Percentiles rank a stretch among this genome's conserved stretches.
These are phyloP conservation scores for Linyphia triangularis DNA, from an alignment of 2,888 invertebrate genomes.

Conservation along the genomic window DNA sequence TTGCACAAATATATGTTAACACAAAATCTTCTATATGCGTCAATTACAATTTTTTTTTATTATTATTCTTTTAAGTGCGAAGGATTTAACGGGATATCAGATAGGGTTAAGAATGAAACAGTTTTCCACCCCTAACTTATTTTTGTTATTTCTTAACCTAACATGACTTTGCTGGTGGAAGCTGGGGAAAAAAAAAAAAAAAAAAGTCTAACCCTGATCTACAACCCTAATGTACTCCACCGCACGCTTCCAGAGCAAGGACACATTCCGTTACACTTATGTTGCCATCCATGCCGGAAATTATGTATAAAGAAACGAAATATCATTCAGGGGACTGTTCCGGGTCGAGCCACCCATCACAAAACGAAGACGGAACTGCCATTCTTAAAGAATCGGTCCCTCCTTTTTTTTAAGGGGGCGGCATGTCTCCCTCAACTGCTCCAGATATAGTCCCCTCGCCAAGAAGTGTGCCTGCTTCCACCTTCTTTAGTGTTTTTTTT, in stretches of 20 bases:
- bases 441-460: constrained; percentile 30
- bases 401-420: constrained; percentile 47
- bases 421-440: constrained; percentile 45
- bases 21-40: too few species aligned
- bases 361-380: constrained; percentile 60
- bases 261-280: constrained; percentile 45
- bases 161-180: too few species aligned
- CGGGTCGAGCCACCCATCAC: constrained; percentile 51
- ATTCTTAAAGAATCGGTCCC: constrained; percentile 32
- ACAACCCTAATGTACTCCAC: not conserved
- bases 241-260: not conserved
- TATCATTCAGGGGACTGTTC: constrained; percentile 20
- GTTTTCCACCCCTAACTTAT: not conserved
- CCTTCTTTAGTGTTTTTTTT: constrained; percentile 53
- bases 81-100: not conserved
- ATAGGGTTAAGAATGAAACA: not conserved
- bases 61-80: too few species aligned
- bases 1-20: too few species aligned
- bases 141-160: not conserved
- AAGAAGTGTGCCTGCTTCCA: constrained; percentile 59
- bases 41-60: too few species aligned
- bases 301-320: constrained; percentile 14
- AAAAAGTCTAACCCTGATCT: not conserved
- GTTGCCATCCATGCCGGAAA: constrained; percentile 57
- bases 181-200: too few species aligned